Conservation (phyloP, 2,888 invertebrate species). For the Keiferia lycopersicella region DNA sequence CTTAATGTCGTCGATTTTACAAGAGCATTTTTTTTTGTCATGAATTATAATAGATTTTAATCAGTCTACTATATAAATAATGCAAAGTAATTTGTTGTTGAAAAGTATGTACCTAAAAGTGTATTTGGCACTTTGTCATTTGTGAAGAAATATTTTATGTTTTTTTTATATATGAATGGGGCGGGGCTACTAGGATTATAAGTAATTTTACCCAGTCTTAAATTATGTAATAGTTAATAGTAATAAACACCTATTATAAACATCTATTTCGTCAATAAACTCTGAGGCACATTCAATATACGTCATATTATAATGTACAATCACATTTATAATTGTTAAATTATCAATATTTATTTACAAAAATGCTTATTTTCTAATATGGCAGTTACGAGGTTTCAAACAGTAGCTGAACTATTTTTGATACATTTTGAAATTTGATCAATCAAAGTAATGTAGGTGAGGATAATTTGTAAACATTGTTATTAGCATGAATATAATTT, state of each 20-base stretch:
- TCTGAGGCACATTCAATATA: slow-evolving; percentile 79
- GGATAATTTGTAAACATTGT: background rate
- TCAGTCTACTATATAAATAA: too few relatives aligned
- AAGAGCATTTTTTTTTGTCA: too few relatives aligned
- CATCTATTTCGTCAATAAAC: slow-evolving; percentile 69
- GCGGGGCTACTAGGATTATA: slow-evolving; percentile 1
- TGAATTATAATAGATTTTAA: too few relatives aligned
- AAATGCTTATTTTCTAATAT: slow-evolving; percentile 67
- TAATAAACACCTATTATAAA: slow-evolving; percentile 63
- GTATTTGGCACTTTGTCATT: background rate
- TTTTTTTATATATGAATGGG: background rate
- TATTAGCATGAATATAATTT: background rate
- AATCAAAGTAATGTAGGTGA: background rate
- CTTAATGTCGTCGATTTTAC: too few relatives aligned
- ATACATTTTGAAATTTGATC: slow-evolving; percentile 14
- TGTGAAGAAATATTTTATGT: background rate
- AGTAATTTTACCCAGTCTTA: slow-evolving; percentile 59
- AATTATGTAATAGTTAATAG: slow-evolving; percentile 49
- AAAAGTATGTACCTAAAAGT: too few relatives aligned
- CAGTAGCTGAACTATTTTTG: slow-evolving; percentile 37
- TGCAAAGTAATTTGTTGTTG: too few relatives aligned
- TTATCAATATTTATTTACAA: slow-evolving; percentile 60
- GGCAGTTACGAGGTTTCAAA: slow-evolving; percentile 75
- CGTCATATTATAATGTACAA: slow-evolving; percentile 57
- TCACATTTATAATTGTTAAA: slow-evolving; percentile 39